Base-by-base conservation (phyloP, 2,888 invertebrate species). In the Scaptomyza flava region DNA sequence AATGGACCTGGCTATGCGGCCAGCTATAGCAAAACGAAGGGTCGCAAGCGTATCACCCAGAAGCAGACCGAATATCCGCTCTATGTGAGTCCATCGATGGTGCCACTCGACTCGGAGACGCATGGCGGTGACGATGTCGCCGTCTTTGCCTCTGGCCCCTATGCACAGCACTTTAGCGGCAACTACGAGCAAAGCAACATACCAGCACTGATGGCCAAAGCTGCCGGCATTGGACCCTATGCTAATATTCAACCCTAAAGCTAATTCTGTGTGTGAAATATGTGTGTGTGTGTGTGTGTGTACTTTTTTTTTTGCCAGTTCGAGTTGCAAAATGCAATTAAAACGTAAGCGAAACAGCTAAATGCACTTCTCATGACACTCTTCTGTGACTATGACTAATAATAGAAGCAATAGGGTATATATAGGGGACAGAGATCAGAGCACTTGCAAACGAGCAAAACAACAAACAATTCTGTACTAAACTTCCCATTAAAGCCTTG, bases 51-150 rank as follows among this genome's bases (percentile, higher is more conserved):
- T 33, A 54, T 91, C 5, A 81, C 74, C 0, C 64, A 66, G 0
- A 76, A 89, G 54, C 57, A 88, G 27, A 84, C 89, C 0, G 46
- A 69, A 0, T 46, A 91, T 72, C 76, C 89, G 3, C 64, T 87
- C 7, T 91, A 83, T 46, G 91, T 92, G 0, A 94, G 93, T 83
- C 94, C 95, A 6, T 92, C 95, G 0, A 91, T 94, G 3, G 94
- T 94, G 0, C 96, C 96, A 0, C 92, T 94, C 31, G 38, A 84
- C 0, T 91, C 94, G 0, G 96, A 96, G 82, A 96, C 96, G 0
- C 96, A 96, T 78, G 96, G 95, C 0, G 96, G 95, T 0, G 96
- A 97, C 77, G 97, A 97, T 89, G 96, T 97, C 0, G 95, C 94
- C 0, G 94, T 97, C 0, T 96, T 95, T 90, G 96, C 96, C 0